Evolutionary conservation across 2,888 invertebrate species (phyloP).

Genomic region (Cheiracanthium punctorium): DNA sequence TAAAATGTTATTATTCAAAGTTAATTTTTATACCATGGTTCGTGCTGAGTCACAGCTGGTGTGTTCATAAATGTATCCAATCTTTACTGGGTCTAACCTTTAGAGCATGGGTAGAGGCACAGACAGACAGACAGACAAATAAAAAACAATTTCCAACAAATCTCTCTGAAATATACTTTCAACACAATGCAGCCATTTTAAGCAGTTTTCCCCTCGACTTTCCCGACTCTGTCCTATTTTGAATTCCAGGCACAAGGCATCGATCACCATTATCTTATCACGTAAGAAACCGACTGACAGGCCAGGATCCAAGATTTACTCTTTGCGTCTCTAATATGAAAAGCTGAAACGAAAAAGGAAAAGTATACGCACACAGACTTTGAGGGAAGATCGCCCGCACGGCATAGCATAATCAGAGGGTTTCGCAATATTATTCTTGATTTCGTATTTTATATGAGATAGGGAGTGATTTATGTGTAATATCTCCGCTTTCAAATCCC

Average conservation of each 20-base stretch:
- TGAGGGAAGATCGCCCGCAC: not conserved
- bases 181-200: no score
- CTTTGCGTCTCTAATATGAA: not conserved
- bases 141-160: no score
- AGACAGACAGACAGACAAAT: no score
- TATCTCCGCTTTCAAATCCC: no score
- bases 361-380: not conserved
- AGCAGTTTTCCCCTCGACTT: no score
- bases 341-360: not conserved
- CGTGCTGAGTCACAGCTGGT: no score
- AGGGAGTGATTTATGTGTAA: not conserved
- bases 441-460: not conserved
- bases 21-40: no score
- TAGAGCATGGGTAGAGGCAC: no score
- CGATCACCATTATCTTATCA: slow-evolving; percentile 4
- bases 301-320: not conserved
- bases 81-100: no score
- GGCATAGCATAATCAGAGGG: not conserved
- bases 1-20: no score
- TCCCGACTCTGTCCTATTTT: not conserved
- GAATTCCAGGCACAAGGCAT: not conserved
- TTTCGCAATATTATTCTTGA: not conserved
- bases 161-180: no score
- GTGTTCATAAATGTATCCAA: no score
- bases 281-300: not conserved